phyloP scores from a whole-genome alignment of 2,113 vertebrate species.

The Bufo bufo region DNA sequence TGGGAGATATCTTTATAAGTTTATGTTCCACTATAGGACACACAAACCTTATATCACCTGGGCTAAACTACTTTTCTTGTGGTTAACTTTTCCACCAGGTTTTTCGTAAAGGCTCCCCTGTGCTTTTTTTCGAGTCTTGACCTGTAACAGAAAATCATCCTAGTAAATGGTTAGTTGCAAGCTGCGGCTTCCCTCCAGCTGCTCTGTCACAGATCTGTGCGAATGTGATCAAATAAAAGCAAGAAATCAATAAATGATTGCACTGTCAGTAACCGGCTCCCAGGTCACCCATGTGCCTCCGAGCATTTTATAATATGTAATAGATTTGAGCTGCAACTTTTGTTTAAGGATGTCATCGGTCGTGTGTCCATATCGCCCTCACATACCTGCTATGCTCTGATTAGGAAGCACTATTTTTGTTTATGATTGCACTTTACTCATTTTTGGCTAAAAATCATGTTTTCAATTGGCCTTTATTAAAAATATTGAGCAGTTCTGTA shows the following conservation, averaged over 20 bases:
- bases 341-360: constrained; percentile 29
- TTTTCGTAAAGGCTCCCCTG: neutral
- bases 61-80: neutral
- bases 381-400: too few relatives aligned
- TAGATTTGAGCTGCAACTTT: constrained; percentile 41
- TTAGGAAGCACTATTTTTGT: neutral
- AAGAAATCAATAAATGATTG: constrained; percentile 46
- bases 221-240: constrained; percentile 15
- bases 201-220: constrained; percentile 36
- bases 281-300: constrained; percentile 13
- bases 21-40: neutral
- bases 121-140: neutral
- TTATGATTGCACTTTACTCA: too few relatives aligned
- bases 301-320: constrained; percentile 33
- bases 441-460: too few relatives aligned
- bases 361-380: neutral
- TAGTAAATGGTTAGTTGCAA: constrained; percentile 2
- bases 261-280: constrained; percentile 33
- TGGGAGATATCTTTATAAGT: neutral
- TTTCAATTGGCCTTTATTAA: too few relatives aligned
- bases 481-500: too few relatives aligned
- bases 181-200: constrained; percentile 19
- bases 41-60: neutral
- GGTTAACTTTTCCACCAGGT: neutral
- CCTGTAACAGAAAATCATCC: constrained; percentile 6